Percentiles rank a stretch among this genome's conserved stretches.
Evolutionary conservation across 2,797 vertebrate genomes (phyloP).

Genomic region (Pteropus rufus): DNA sequence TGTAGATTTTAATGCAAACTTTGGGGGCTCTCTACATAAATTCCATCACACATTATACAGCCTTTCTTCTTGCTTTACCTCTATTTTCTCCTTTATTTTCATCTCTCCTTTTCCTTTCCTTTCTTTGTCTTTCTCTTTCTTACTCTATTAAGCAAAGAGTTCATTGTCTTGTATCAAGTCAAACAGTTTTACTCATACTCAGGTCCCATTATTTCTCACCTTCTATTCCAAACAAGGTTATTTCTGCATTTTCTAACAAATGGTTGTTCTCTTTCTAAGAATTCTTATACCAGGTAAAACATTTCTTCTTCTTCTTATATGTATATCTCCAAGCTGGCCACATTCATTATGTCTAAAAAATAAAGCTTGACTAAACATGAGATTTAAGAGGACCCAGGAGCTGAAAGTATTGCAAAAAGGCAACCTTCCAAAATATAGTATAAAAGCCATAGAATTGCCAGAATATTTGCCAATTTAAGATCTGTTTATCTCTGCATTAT

Average conservation of each 20-base stretch:
- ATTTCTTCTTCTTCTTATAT: not conserved
- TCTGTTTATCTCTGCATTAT: not conserved
- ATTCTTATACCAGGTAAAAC: not conserved
- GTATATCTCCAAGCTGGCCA: not conserved
- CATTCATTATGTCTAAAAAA: not conserved
- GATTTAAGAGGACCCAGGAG: not conserved
- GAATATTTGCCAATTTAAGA: not conserved
- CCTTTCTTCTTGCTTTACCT: not conserved
- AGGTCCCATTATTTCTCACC: not conserved
- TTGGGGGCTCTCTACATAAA: not conserved
- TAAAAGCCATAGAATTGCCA: not conserved
- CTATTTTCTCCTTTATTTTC: not conserved
- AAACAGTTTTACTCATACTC: not conserved
- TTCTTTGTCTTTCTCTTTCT: not conserved
- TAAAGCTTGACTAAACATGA: not conserved
- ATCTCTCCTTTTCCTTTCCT: not conserved
- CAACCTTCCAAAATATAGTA: not conserved
- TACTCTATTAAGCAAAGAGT: not conserved
- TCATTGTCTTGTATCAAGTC: not conserved
- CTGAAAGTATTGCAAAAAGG: not conserved
- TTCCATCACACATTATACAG: not conserved
- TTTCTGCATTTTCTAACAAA: not conserved
- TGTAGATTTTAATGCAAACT: not conserved
- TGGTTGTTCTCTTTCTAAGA: not conserved
- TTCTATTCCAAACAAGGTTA: not conserved